Evolutionary conservation across 2,888 invertebrate species (phyloP).

Genomic region (Oxyteleia sp.): DNA sequence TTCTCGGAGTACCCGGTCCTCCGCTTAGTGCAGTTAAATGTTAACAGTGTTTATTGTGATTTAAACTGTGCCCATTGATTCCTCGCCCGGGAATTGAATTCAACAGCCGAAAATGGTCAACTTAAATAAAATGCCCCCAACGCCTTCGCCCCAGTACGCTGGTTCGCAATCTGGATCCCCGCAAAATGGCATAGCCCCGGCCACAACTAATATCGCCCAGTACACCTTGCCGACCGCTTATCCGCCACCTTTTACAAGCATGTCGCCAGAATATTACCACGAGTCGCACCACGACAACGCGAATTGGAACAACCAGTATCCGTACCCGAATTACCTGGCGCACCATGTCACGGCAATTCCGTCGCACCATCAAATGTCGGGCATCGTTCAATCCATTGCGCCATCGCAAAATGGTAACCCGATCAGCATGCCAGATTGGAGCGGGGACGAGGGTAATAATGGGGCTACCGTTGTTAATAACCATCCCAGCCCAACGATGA

Average conservation of each 20-base stretch:
- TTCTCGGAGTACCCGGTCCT: no score
- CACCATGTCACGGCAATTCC: no score
- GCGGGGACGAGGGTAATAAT: conserved; percentile 78
- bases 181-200: conserved; percentile 35
- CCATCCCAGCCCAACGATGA: conserved; percentile 89
- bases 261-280: no score
- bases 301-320: no score
- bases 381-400: no score
- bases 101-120: conserved; percentile 24
- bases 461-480: conserved; percentile 70
- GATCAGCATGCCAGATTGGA: conserved; percentile 80
- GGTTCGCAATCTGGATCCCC: conserved; percentile 56
- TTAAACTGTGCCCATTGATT: conserved; percentile 1
- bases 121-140: conserved; percentile 41
- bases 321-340: no score
- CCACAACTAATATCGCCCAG: conserved; percentile 6
- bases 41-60: neutral
- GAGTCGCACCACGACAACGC: no score
- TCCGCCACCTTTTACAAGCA: no score
- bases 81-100: neutral
- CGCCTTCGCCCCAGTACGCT: conserved; percentile 52
- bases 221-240: conserved; percentile 19
- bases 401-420: no score
- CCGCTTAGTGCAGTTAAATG: no score
- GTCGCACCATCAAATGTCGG: no score